Base-by-base conservation (phyloP, 2,888 invertebrate genomes). In the Limnephilus marmoratus region DNA sequence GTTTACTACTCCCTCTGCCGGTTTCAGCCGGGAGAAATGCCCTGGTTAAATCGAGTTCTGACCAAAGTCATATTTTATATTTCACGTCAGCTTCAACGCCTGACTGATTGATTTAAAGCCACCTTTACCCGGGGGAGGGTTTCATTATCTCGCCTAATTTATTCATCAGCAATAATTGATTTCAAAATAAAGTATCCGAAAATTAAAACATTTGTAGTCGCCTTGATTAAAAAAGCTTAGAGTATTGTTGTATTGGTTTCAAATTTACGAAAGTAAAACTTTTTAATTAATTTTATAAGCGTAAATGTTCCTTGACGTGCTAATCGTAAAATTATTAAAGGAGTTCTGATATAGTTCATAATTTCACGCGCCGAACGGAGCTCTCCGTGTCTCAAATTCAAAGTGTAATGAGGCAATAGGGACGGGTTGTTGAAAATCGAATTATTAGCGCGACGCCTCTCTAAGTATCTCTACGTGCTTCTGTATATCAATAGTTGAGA, bases 21-120 rank as follows among this genome's bases (percentile, higher is more conserved):
- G 82, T 90, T 90, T 90, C 90, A 90, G 29, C 90, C 90, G 37
- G 41, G 68, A 68, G 80, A 81, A n/a, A 24, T 34, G 37, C 80
- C 81, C 82, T n/a, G 81, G 37, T 37, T 81, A 82, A 81, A 49
- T 18, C 81, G 81, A 34, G 82, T 90, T 90, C 90, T 90, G 90
- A 90, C 49, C 29, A 41, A 90, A 81, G n/a, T 81, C 45, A 82
- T 82, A 90, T 88, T 80, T 88, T 9, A 88, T 68, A 68, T 68
- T 68, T 68, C 31, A 34, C 7, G 53, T 29, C 29, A 34, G 82
- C 29, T 82, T 82, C 82, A 82, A 85, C n/a, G 41, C 37, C 41
- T 85, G 41, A 41, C 37, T 85, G 37, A 85, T 85, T n/a, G 85
- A 45, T n/a, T 85, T 85, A 82, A 34, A 29, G 31, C 31, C 82